Conservation (phyloP, 2,888 invertebrate species). For the Noctua janthe region DNA sequence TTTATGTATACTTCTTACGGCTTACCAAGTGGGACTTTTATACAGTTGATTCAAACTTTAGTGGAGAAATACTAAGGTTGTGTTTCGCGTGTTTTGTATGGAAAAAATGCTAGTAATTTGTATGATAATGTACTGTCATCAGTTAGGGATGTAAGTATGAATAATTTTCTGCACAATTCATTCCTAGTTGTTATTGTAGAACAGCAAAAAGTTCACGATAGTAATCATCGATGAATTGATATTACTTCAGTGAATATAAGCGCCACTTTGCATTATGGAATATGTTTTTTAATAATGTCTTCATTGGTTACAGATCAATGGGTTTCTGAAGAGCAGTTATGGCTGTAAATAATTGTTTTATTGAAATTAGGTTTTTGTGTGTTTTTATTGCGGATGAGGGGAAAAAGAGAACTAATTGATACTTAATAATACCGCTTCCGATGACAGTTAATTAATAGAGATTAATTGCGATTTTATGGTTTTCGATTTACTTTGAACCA, state of each 20-base stretch:
- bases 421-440: neutral
- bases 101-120: slow-evolving; percentile 56
- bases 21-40: neutral
- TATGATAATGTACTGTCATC: slow-evolving; percentile 71
- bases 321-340: slow-evolving; percentile 28
- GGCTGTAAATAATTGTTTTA: slow-evolving; percentile 37
- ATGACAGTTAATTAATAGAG: neutral
- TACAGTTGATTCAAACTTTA: slow-evolving; percentile 15
- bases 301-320: slow-evolving; percentile 34
- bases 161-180: slow-evolving; percentile 70
- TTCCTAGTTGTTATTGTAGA: slow-evolving; percentile 57
- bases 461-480: neutral
- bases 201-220: slow-evolving; percentile 52
- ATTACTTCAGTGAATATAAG: slow-evolving; percentile 30
- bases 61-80: neutral
- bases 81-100: slow-evolving; percentile 30
- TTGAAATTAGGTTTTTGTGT: slow-evolving; percentile 43
- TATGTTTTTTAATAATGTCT: slow-evolving; percentile 21
- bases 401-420: neutral
- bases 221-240: slow-evolving; percentile 46
- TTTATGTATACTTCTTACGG: slow-evolving; percentile 51
- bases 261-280: slow-evolving; percentile 43
- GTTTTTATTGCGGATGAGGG: slow-evolving; percentile 12
- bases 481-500: neutral
- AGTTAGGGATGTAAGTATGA: slow-evolving; percentile 68